Base-by-base conservation (phyloP, 2,797 vertebrate species). In the Tragelaphus oryx region DNA sequence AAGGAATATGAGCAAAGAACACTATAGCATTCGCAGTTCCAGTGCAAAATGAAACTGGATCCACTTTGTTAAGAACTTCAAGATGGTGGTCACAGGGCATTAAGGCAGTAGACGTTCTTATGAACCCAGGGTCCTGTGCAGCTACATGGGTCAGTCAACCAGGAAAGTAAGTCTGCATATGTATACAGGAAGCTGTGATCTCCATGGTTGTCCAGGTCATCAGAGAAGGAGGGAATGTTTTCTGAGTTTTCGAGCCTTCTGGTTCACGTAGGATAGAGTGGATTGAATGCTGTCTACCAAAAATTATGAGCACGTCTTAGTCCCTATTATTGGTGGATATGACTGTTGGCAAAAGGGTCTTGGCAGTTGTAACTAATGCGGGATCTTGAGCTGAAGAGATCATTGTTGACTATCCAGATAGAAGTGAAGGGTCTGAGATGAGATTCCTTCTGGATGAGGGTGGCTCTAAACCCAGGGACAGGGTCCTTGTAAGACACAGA, bases 111-210 rank as follows among this genome's bases (percentile, higher is more conserved):
- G 48, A n/a, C 2, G 0, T 33, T 50, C 76, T 22, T 20, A n/a
- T 20, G 75, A 78, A 20, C 10, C 16, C 30, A 78, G 48, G 48
- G 48, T 78, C 46, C 48, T 3, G 9, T 11, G 75, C 12, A 20
- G 46, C 18, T 4, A 20, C 28, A 52, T 2, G 48, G 48, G 17
- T 33, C 76, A n/a, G 30, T 52, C 17, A 11, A 50, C 17, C 48
- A 52, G 17, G 76, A 52, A 7, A 30, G 3, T 1, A 2, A 18
- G 3, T 3, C 3, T n/a, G 46, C 1, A 3, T 20, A 20, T 6
- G 30, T n/a, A n/a, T 7, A 50, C 9, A 52, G 4, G 16, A 50
- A 52, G 10, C 30, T 20, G 10, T 52, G 30, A 52, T 20, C 76
- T 52, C 76, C 76, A 8, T 22, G 48, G 5, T n/a, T 12, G 20